phyloP scores from a whole-genome alignment of 2,113 vertebrate species.

The Mesocricetus auratus region DNA sequence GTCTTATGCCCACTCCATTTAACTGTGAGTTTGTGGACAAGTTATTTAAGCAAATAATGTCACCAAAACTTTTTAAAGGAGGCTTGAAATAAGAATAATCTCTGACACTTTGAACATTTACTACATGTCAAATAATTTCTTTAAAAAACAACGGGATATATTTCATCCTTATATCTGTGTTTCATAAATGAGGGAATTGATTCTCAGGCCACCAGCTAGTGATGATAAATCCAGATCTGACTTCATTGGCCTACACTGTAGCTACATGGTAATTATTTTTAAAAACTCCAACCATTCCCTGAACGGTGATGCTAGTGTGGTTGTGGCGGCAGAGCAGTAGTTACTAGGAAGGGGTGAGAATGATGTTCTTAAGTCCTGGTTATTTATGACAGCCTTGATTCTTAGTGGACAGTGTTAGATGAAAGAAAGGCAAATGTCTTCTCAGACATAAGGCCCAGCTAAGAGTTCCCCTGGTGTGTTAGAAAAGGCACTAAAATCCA shows the following conservation, averaged over 20 bases:
- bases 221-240: neutral
- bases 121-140: neutral
- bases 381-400: neutral
- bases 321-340: too few species aligned
- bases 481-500: neutral
- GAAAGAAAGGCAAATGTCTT: neutral
- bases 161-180: neutral
- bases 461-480: neutral
- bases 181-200: neutral
- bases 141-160: neutral
- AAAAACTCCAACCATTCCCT: neutral
- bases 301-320: neutral
- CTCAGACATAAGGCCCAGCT: neutral
- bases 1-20: neutral
- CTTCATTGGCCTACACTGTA: constrained; percentile 22
- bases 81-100: constrained; percentile 29
- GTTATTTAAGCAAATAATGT: constrained; percentile 27
- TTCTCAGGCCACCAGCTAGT: neutral
- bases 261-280: neutral
- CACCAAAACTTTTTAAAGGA: neutral
- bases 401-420: neutral
- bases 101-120: constrained; percentile 26
- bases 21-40: neutral
- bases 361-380: neutral
- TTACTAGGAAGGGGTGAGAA: neutral